Evolutionary conservation across 1,140 invertebrate genomes (phyloP), one percentile per base, ranked within the genome.

Genomic region (Eumaeus atala): DNA sequence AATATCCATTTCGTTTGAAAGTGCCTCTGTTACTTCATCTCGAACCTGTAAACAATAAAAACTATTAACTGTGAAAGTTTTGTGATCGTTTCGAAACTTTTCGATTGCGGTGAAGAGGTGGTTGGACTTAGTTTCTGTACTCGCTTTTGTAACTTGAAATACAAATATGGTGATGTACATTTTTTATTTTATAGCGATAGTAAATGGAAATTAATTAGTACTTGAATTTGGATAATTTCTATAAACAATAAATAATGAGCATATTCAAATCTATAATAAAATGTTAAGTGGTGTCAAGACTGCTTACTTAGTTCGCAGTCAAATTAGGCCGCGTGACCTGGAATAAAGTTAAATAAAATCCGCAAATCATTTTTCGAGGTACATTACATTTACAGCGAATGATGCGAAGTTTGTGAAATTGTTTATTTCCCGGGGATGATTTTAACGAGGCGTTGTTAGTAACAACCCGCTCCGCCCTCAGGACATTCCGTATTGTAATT

Each of bases 21-120:
- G 38, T 53, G 51, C 8, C 48, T 17, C 48, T 9, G 14, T 50
- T 56, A 62, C 57, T 47, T 42, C 48, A 58, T 11, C 40, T 40
- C 59, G 40, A 59, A 67, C 68, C 77, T 81, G 77, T 12, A 64
- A 72, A 76, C 71, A 77, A 75, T 56, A 28, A 49, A 53, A 74
- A 74, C 62, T 71, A 61, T 69, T 69, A 68, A 70, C 48, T 70
- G 64, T 51, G 34, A 48, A 64, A 72, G 63, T 71, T 71, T 66
- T 56, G 33, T 55, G 52, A 61, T 53, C 56, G 50, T 50, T n/a
- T 56, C 38, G 11, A 40, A 40, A 12, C 11, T 7, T 7, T 12
- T n/a, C 5, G 11, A 12, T 12, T 12, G 38, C n/a, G 35, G 9
- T 37, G 3, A 9, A n/a, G 9, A 10, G 11, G 1, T 37, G n/a